A percentile compares a stretch with the other conserved stretches of the same genome.
Evolutionary conservation across 1,140 invertebrate species (phyloP).

Genomic region (Dendroctonus valens): DNA sequence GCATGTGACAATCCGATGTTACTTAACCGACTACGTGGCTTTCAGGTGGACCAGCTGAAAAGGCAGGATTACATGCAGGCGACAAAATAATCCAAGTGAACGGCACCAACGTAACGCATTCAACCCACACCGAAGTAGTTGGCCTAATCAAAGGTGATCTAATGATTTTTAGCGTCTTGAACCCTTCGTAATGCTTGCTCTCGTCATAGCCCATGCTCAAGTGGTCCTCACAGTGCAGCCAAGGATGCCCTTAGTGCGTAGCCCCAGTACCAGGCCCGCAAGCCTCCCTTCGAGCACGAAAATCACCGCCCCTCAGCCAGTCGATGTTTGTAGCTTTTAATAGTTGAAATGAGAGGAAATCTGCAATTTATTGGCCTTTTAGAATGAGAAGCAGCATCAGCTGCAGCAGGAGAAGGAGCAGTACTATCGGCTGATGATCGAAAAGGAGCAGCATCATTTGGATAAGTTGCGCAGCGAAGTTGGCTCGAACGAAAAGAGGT

Average conservation of each 20-base stretch:
- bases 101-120: slow-evolving; percentile 83
- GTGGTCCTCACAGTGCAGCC: slow-evolving; percentile 64
- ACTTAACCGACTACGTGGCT: slow-evolving; percentile 24
- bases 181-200: slow-evolving; percentile 33
- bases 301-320: slow-evolving; percentile 86
- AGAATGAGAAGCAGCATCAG: slow-evolving; percentile 69
- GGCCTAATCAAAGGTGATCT: slow-evolving; percentile 82
- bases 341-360: slow-evolving; percentile 8
- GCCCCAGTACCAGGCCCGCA: slow-evolving; percentile 42
- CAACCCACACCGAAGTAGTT: slow-evolving; percentile 92
- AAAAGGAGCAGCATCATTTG: slow-evolving; percentile 68
- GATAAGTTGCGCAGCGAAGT: slow-evolving; percentile 57
- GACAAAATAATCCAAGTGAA: slow-evolving; percentile 97
- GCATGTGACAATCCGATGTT: too few species aligned
- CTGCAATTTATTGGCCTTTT: slow-evolving; percentile 36
- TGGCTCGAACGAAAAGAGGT: slow-evolving; percentile 47
- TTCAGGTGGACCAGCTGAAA: slow-evolving; percentile 87
- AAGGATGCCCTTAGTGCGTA: slow-evolving; percentile 44
- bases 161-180: slow-evolving; percentile 45
- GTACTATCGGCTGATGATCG: slow-evolving; percentile 69
- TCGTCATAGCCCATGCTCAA: slow-evolving; percentile 59
- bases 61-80: slow-evolving; percentile 86
- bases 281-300: slow-evolving; percentile 42
- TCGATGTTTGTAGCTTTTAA: slow-evolving; percentile 63
- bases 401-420: slow-evolving; percentile 63